Evolutionary conservation across 2,113 vertebrate genomes (phyloP), one percentile per base, ranked within the genome.

Genomic region (Columba livia): DNA sequence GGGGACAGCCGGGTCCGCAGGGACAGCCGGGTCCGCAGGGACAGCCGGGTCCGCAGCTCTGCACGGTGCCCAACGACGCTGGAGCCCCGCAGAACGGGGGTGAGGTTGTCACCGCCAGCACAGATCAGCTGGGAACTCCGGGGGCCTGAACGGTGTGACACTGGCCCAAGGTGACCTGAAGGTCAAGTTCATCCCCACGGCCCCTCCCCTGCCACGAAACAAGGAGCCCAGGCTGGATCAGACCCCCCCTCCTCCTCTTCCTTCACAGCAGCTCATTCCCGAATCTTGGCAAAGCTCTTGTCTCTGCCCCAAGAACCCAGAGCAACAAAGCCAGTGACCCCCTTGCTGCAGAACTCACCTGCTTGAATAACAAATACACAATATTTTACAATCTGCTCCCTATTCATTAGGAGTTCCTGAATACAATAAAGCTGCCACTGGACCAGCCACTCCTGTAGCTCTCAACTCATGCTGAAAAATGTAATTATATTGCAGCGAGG

Each of bases 361-460:
- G 90, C 67, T 42, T 7, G 44, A 70, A 44, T 7, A 66, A 61
- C 72, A 88, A 85, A 79, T 5, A 75, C 3, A 73, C 72, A 54
- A 15, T 69, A 58, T 60, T 90, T 93, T 73, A 69, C 83, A 80
- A 15, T 18, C 88, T 88, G 79, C 67, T 93, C 88, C 72, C 82
- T 91, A 47, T 83, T 97, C 94, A 93, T 93, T 93, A 95, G 29
- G 54, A 29, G 47, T 40, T 3, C 19, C 71, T 83, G 83, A 88
- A 74, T 10, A 56, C 60, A 78, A 84, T 86, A 90, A 96, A 93
- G 79, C 85, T 86, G 85, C 85, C 16, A 8, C 67, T 13, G 75
- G 92, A 47, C 79, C 54, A 92, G 79, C 79, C 78, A 38, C 75
- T 86, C 67, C 29, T 17, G 75, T 20, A 90, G 90, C 82, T 88